Evolutionary conservation across 1,140 invertebrate species (phyloP).

Genomic region (Drosophila subpulchrella): DNA sequence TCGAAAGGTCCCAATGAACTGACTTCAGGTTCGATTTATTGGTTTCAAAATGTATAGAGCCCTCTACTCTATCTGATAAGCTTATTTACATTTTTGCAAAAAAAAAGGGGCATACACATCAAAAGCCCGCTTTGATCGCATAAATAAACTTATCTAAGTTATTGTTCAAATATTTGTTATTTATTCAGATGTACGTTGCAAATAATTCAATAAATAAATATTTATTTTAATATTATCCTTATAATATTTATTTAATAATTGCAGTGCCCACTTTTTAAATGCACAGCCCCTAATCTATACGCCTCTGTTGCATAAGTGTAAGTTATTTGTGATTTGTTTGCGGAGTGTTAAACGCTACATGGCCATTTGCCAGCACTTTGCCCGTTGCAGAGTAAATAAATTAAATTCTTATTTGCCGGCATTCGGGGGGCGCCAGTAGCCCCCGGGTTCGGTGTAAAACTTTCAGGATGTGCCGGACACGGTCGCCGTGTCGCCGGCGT

Average conservation of each 20-base stretch:
- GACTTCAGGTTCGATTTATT: not conserved
- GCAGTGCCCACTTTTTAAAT: not conserved
- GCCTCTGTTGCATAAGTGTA: constrained; percentile 37
- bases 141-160: too few relatives aligned
- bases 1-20: not conserved
- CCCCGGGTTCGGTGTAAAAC: constrained; percentile 32
- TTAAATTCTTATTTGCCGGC: constrained; percentile 68
- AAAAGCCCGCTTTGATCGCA: too few relatives aligned
- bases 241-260: not conserved
- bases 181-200: not conserved
- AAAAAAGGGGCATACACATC: not conserved
- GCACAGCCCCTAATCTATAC: not conserved
- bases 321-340: constrained; percentile 66
- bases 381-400: constrained; percentile 74
- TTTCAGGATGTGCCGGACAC: constrained; percentile 55
- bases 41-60: not conserved
- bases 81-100: not conserved
- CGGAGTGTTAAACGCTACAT: constrained; percentile 65
- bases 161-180: not conserved
- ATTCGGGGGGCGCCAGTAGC: not conserved
- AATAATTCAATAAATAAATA: not conserved
- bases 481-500: constrained; percentile 36
- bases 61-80: not conserved
- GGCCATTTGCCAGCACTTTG: constrained; percentile 65
- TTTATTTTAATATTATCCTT: not conserved